These are phyloP conservation scores for Equus przewalskii DNA, from an alignment of 2,113 vertebrate genomes.

Conservation along the genomic window DNA sequence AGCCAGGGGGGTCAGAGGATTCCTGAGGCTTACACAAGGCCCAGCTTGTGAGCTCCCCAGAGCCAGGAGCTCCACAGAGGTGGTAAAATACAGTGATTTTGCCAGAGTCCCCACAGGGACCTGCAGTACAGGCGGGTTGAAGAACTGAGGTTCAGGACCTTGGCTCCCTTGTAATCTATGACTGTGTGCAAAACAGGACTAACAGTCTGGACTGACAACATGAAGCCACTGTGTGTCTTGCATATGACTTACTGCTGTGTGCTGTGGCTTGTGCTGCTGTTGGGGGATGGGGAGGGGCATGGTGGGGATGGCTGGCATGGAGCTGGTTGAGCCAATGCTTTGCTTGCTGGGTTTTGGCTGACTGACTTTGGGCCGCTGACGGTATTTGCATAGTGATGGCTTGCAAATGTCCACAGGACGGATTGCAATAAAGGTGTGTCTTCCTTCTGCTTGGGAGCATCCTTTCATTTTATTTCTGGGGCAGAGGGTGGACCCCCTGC, in stretches of 20 bases:
- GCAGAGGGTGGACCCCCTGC: slow-evolving; percentile 14
- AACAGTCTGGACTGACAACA: slow-evolving; percentile 54
- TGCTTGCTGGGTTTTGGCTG: slow-evolving; percentile 72
- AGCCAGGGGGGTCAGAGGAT: neutral
- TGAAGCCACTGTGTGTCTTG: slow-evolving; percentile 53
- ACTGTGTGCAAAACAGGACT: slow-evolving; percentile 36
- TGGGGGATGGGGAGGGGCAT: neutral
- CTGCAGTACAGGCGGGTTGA: neutral
- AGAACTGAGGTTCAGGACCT: slow-evolving; percentile 37
- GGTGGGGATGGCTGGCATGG: slow-evolving; percentile 25
- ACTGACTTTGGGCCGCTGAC: slow-evolving; percentile 53
- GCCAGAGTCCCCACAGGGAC: neutral
- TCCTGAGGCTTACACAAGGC: neutral
- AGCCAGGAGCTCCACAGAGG: neutral
- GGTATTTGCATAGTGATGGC: slow-evolving; percentile 66
- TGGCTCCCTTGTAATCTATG: neutral
- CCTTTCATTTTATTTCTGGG: slow-evolving; percentile 75
- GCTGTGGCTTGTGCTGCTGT: slow-evolving; percentile 55
- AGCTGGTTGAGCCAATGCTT: slow-evolving; percentile 55
- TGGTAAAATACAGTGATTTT: neutral
- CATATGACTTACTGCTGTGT: slow-evolving; percentile 57
- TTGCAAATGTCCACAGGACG: slow-evolving; percentile 66
- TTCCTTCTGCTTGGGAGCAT: slow-evolving; percentile 76
- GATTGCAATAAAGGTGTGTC: slow-evolving; percentile 78
- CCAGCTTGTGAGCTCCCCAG: neutral